Evolutionary conservation across 2,888 invertebrate genomes (phyloP).

Genomic region (Busseola fusca): DNA sequence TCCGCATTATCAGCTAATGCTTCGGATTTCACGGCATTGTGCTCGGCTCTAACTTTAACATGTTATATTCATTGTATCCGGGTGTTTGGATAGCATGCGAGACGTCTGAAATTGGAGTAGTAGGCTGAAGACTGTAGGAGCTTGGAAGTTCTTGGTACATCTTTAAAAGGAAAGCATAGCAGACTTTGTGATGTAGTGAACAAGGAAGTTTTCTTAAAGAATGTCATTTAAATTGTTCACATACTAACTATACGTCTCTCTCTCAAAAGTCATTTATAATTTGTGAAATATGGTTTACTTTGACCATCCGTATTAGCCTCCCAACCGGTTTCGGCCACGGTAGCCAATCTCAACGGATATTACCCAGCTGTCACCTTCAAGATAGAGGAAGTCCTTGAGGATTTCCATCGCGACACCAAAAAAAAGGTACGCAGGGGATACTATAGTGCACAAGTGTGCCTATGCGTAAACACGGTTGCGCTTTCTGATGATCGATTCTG

Average conservation of each 20-base stretch:
- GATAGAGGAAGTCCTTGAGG: too few relatives aligned
- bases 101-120: constrained; percentile 37
- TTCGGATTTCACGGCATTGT: constrained; percentile 56
- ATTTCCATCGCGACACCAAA: too few relatives aligned
- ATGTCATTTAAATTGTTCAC: background rate
- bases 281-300: background rate
- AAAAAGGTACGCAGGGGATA: too few relatives aligned
- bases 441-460: too few relatives aligned
- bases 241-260: background rate
- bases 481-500: too few relatives aligned
- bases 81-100: constrained; percentile 39
- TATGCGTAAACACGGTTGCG: too few relatives aligned
- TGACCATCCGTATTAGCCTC: background rate
- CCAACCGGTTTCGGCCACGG: too few relatives aligned
- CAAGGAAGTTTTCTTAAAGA: background rate
- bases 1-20: constrained; percentile 50
- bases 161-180: background rate
- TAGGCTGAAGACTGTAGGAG: background rate
- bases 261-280: background rate
- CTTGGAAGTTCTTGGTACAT: background rate
- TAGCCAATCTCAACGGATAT: too few relatives aligned
- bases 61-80: constrained; percentile 47
- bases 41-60: constrained; percentile 41
- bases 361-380: too few relatives aligned
- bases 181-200: background rate